Percentiles rank a stretch among this genome's conserved stretches.
These are phyloP conservation scores for Stegodyphus mimosarum DNA, from an alignment of 1,140 invertebrate species.

Conservation along the genomic window DNA sequence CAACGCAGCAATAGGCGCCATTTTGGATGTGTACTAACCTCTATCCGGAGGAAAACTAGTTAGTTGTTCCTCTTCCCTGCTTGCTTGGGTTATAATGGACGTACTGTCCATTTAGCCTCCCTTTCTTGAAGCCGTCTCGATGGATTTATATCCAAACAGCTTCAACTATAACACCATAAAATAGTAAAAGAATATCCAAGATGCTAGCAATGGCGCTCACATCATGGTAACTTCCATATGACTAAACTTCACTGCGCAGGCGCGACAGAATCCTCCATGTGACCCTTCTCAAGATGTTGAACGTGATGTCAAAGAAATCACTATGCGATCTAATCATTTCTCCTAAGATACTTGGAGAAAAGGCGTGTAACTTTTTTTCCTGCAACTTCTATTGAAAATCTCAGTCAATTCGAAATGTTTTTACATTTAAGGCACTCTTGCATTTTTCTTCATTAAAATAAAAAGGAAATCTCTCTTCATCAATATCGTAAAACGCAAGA, in stretches of 20 bases:
- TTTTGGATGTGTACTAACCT: conserved; percentile 76
- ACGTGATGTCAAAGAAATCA: too few species aligned
- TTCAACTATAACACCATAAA: conserved; percentile 57
- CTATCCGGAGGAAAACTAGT: conserved; percentile 90
- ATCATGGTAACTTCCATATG: conserved; percentile 58
- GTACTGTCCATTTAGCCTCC: conserved; percentile 91
- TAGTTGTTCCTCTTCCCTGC: conserved; percentile 94
- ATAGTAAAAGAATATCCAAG: conserved; percentile 45
- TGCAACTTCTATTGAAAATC: too few species aligned
- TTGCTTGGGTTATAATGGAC: conserved; percentile 98
- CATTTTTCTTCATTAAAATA: too few species aligned
- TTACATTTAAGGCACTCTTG: too few species aligned
- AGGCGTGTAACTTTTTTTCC: too few species aligned
- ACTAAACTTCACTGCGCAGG: conserved; percentile 39
- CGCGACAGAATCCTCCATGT: conserved; percentile 46
- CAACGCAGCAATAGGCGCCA: conserved; percentile 56
- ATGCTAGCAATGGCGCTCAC: conserved; percentile 59
- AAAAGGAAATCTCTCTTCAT: too few species aligned
- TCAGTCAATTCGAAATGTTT: too few species aligned
- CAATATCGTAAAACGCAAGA: too few species aligned
- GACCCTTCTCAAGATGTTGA: conserved; percentile 24
- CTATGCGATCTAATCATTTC: too few species aligned
- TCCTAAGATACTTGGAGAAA: too few species aligned
- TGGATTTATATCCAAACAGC: conserved; percentile 59
- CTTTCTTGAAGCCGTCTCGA: conserved; percentile 55